Percentiles rank a stretch among this genome's conserved stretches.
Conservation (phyloP, 1,140 invertebrate genomes). For the Choristoneura fumiferana region DNA sequence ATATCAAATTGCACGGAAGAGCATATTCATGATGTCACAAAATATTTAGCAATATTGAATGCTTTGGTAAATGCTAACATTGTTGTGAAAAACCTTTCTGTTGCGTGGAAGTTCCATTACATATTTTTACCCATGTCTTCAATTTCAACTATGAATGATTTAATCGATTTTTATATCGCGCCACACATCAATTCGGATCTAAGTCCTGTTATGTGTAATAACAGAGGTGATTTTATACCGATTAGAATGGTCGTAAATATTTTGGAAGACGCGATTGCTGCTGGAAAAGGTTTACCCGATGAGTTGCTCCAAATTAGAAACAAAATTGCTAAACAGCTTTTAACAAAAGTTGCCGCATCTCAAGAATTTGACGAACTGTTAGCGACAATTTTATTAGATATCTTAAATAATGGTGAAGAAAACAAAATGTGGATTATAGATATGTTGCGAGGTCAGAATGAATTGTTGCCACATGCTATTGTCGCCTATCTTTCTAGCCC, state of each 20-base stretch:
- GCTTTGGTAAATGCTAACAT: constrained; percentile 51
- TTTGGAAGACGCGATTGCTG: constrained; percentile 17
- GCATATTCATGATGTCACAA: constrained; percentile 52
- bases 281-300: constrained; percentile 20
- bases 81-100: constrained; percentile 57
- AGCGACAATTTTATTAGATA: constrained; percentile 50
- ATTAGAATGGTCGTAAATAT: constrained; percentile 48
- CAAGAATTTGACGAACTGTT: constrained; percentile 64
- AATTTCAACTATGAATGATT: constrained; percentile 51
- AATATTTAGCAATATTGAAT: constrained; percentile 52
- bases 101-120: constrained; percentile 69
- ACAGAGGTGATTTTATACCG: constrained; percentile 50
- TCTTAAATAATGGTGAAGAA: constrained; percentile 40
- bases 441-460: constrained; percentile 50
- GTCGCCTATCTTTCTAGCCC: constrained; percentile 48
- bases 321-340: constrained; percentile 42
- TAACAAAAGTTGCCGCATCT: constrained; percentile 47
- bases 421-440: constrained; percentile 53
- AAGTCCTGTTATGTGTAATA: constrained; percentile 30
- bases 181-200: constrained; percentile 23
- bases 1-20: constrained; percentile 54
- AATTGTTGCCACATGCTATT: constrained; percentile 45
- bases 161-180: constrained; percentile 52
- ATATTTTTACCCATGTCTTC: constrained; percentile 68
- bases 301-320: constrained; percentile 33